Evolutionary conservation across 2,797 vertebrate species (phyloP), one percentile per base, ranked within the genome.

Genomic region (Catamblyrhynchus diadema): DNA sequence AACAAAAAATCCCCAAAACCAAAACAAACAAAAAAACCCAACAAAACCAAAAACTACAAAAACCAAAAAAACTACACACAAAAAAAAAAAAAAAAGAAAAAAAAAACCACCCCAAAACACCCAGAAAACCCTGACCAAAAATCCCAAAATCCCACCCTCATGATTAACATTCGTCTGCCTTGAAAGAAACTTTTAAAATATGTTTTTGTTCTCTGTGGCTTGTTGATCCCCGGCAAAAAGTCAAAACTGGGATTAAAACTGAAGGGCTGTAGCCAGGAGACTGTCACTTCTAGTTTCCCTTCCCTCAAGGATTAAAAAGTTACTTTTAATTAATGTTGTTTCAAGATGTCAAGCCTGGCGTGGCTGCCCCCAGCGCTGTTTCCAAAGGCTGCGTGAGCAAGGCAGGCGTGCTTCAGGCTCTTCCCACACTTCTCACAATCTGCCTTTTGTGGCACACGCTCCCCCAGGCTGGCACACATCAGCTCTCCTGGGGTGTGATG

Each of bases 241-340:
- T 93, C 84, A 96, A 94, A 95, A 86, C 69, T 39, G 69, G 93
- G 83, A 93, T 90, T 95, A 88, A 84, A 91, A 47, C 28, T 1
- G 1, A 83, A 90, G 22, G 45, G 65, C 75, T 64, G 90, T n/a
- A 93, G 89, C 87, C 94, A 94, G 89, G 77, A 94, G 81, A 85
- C 93, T 93, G 93, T 78, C 85, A 80, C 80, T 94, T 79, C 90
- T 71, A 71, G 74, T 85, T 94, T 91, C 82, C 94, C 75, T 92
- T 90, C 74, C 66, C 37, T 78, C 56, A 81, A 90, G 85, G 90
- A 94, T 91, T 95, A 94, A 96, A 95, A 94, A 93, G 86, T 74
- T 87, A 90, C 53, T 94, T 96, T 87, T 83, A 95, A 96, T 95
- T 90, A 95, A 87, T n/a, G n/a, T 59, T 85, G 53, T 78, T 88